Conservation (phyloP, 1,140 invertebrate species). For the Zaprionus taronus region DNA sequence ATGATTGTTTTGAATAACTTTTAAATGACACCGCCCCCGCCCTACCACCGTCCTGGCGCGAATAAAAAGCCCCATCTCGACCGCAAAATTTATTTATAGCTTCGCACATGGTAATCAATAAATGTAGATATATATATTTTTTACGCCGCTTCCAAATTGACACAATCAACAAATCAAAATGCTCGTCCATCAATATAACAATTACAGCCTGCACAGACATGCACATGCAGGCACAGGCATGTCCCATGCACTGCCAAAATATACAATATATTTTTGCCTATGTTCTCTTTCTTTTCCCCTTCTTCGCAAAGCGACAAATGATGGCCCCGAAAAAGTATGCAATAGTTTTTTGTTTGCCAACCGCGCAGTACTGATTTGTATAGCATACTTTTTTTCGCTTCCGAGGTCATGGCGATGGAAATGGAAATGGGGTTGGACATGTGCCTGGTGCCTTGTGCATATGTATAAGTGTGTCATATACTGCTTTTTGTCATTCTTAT, state of each 20-base stretch:
- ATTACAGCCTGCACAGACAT: conserved; percentile 33
- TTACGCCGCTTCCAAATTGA: conserved; percentile 60
- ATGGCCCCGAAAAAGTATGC: conserved; percentile 41
- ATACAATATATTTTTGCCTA: conserved; percentile 1
- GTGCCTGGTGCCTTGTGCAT: background rate
- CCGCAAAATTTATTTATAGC: conserved; percentile 39
- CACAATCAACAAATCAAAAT: conserved; percentile 77
- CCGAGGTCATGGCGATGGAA: background rate
- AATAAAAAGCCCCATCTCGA: conserved; percentile 16
- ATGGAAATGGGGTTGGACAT: background rate
- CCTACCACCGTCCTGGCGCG: no score
- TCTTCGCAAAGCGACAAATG: background rate
- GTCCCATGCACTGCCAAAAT: background rate
- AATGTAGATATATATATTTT: conserved; percentile 63
- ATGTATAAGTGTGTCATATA: background rate
- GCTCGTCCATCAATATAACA: conserved; percentile 63
- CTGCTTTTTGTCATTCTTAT: conserved; percentile 16
- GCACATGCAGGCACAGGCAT: conserved; percentile 1
- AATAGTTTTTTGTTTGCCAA: conserved; percentile 31
- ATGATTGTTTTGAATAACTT: conserved; percentile 36
- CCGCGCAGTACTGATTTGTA: conserved; percentile 33
- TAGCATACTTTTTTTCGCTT: conserved; percentile 19
- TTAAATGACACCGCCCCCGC: background rate
- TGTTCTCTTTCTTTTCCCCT: background rate
- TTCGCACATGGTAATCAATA: conserved; percentile 58